A percentile compares a stretch with the other conserved stretches of the same genome.
Conservation (phyloP, 2,113 vertebrate genomes). For the Rynchops niger region DNA sequence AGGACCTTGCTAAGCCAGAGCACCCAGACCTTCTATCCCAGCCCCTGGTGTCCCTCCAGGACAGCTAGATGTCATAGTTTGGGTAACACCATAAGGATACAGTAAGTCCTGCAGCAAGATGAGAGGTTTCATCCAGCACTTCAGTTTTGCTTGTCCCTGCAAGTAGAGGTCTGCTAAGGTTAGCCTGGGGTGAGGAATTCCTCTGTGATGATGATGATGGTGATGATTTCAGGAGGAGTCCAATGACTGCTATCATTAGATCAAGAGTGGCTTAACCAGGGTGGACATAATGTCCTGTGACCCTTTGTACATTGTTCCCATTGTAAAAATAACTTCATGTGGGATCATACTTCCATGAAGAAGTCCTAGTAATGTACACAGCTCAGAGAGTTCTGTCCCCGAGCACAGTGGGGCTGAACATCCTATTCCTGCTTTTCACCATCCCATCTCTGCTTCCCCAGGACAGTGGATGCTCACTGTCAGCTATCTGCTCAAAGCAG, state of each 20-base stretch:
- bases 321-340: constrained; percentile 18
- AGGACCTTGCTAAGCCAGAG: background rate
- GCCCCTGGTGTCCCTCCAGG: background rate
- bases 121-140: background rate
- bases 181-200: background rate
- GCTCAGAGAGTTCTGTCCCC: background rate
- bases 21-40: background rate
- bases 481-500: background rate
- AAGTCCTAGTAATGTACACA: background rate
- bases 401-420: background rate
- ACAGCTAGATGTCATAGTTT: background rate
- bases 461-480: background rate
- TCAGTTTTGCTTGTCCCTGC: background rate
- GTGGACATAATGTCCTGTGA: background rate
- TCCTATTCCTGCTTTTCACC: background rate
- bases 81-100: background rate
- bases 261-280: background rate
- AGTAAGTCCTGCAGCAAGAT: background rate
- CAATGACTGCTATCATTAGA: background rate
- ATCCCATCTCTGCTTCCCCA: background rate
- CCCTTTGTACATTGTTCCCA: background rate
- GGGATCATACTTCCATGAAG: background rate
- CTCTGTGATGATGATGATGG: background rate
- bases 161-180: background rate
- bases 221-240: background rate